Base-by-base conservation (phyloP, 2,888 invertebrate genomes). In the Sphecodes monilicornis region DNA sequence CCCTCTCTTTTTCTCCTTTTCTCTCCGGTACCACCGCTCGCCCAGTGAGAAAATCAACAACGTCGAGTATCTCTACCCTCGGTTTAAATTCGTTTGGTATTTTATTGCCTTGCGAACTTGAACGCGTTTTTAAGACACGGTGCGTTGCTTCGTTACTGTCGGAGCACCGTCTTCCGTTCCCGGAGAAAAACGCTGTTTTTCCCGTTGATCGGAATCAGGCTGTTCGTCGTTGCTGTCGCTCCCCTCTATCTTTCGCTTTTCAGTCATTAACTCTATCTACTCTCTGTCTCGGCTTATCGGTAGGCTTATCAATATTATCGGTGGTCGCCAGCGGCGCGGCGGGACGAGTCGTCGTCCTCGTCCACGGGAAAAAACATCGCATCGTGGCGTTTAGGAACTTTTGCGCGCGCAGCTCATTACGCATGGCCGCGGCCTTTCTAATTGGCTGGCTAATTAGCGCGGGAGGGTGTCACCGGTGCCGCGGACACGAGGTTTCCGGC, bases 401-500 rank as follows among this genome's bases (percentile, higher is more conserved):
- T 93, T 94, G 93, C 94, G 94, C 94, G 94, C 94, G 94, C 94
- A 94, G 92, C 92, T 94, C 92, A 93, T 94, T 94, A 94, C 93
- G 92, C 93, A 91, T 92, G 92, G 92, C 93, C 92, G 92, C 91
- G 90, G 81, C 80, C 80, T 90, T 91, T 94, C 93, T 94, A 94
- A 94, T 94, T 94, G 94, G 94, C 92, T 91, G 93, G 91, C 92
- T 94, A 94, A 94, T 94, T 93, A 94, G 91, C 93, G 94, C 94
- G 94, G 94, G 94, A 94, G 91, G 85, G 85, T 82, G 82, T 60
- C 86, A 82, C 86, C 88, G 80, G 83, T 77, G 78, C 81, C 76
- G 85, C 89, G 89, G 87, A 92, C 94, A 94, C 94, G 94, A 93
- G 94, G 94, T 92, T 87, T 88, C 84, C 89, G 85, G 83, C 87